Evolutionary conservation across 2,888 invertebrate species (phyloP).

Genomic region (Acleris emargana): DNA sequence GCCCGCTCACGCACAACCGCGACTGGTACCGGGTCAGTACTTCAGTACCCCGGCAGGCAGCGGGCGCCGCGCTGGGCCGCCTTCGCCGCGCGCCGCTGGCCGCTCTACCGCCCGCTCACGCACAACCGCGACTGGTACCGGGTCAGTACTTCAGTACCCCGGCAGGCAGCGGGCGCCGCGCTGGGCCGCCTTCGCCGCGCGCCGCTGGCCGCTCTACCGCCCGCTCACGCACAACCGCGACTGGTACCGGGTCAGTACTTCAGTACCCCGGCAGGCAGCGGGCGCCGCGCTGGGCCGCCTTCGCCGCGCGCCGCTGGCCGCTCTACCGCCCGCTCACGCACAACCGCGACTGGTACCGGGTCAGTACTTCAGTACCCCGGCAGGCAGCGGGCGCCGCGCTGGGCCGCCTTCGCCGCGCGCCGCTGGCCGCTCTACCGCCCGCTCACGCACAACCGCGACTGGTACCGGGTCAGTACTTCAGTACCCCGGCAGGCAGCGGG

Average conservation of each 20-base stretch:
- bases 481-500: no score
- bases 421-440: conserved; percentile 95
- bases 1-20: conserved; percentile 87
- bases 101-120: conserved; percentile 90
- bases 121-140: conserved; percentile 91
- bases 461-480: conserved; percentile 89
- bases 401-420: conserved; percentile 89
- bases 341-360: conserved; percentile 91
- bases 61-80: conserved; percentile 87
- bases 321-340: conserved; percentile 89
- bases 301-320: conserved; percentile 92
- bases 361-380: conserved; percentile 56
- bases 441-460: conserved; percentile 88
- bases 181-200: conserved; percentile 89
- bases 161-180: no score
- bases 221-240: conserved; percentile 88
- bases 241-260: conserved; percentile 90
- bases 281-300: conserved; percentile 89
- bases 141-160: conserved; percentile 69
- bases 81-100: conserved; percentile 92
- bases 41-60: no score
- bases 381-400: no score
- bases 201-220: conserved; percentile 94
- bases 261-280: no score
- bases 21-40: conserved; percentile 91